These are phyloP conservation scores for Channa striata DNA, from an alignment of 2,797 vertebrate species.

Conservation along the genomic window DNA sequence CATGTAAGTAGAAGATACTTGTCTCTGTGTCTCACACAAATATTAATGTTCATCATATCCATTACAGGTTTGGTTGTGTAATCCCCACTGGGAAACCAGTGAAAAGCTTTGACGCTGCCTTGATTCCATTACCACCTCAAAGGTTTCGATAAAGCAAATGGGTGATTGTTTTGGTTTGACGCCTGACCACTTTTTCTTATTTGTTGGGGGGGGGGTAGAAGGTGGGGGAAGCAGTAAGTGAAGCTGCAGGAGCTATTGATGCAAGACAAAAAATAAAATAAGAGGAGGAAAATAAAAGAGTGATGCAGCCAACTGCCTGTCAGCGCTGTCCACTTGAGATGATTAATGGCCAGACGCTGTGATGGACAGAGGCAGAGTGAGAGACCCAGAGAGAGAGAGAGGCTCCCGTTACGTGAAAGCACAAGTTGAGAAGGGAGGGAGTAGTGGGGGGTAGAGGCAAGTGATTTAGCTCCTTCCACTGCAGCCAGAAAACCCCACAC, in stretches of 20 bases:
- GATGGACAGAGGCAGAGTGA: slow-evolving; percentile 79
- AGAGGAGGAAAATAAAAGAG: slow-evolving; percentile 63
- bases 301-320: slow-evolving; percentile 80
- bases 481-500: slow-evolving; percentile 55
- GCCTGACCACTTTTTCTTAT: slow-evolving; percentile 54
- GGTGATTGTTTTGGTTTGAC: slow-evolving; percentile 70
- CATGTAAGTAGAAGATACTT: slow-evolving; percentile 31
- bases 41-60: slow-evolving; percentile 64
- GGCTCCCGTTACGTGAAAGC: slow-evolving; percentile 69
- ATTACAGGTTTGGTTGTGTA: slow-evolving; percentile 63
- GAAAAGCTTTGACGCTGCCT: slow-evolving; percentile 46
- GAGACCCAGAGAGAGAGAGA: slow-evolving; percentile 59
- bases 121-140: slow-evolving; percentile 65
- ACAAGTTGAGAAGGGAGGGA: slow-evolving; percentile 38
- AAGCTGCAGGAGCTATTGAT: slow-evolving; percentile 48
- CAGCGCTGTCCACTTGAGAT: slow-evolving; percentile 79
- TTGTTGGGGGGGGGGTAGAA: slow-evolving; percentile 23
- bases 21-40: slow-evolving; percentile 20
- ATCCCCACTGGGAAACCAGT: slow-evolving; percentile 41
- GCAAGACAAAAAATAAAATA: slow-evolving; percentile 35
- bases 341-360: slow-evolving; percentile 81
- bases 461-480: slow-evolving; percentile 57
- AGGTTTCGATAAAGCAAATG: slow-evolving; percentile 78
- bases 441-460: slow-evolving; percentile 47
- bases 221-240: slow-evolving; percentile 25